phyloP scores from a whole-genome alignment of 2,797 vertebrate genomes.

The Yasuhikotakia modesta region DNA sequence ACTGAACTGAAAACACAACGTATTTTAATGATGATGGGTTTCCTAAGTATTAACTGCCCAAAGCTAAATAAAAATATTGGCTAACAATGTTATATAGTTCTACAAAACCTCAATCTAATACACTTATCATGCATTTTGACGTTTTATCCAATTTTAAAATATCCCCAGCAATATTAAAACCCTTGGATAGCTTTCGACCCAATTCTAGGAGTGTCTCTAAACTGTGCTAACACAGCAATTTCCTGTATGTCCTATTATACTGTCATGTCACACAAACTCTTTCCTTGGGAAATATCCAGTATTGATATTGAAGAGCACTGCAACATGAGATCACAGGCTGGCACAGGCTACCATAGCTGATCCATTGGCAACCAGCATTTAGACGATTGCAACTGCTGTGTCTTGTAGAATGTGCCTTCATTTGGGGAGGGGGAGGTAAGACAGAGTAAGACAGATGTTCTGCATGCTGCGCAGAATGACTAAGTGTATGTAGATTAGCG shows the following conservation, averaged over 20 bases:
- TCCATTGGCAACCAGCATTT: not conserved
- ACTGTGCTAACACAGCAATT: not conserved
- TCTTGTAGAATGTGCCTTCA: not conserved
- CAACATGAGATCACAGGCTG: not conserved
- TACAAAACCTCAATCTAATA: not conserved
- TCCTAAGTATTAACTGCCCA: not conserved
- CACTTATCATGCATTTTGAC: not conserved
- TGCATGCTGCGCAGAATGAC: conserved; percentile 27
- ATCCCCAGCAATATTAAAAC: not conserved
- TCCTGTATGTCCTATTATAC: not conserved
- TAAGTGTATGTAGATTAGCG: conserved; percentile 12
- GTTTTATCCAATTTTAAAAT: not conserved
- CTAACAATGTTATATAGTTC: not conserved
- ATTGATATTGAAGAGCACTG: not conserved
- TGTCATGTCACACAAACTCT: not conserved
- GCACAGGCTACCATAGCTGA: no score
- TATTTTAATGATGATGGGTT: not conserved
- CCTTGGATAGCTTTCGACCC: not conserved
- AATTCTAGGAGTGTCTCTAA: not conserved
- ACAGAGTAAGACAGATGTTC: conserved; percentile 14
- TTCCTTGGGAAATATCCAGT: not conserved
- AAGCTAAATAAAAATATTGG: not conserved
- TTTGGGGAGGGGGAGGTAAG: not conserved
- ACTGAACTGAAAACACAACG: not conserved
- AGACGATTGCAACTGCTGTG: not conserved